Evolutionary conservation across 2,113 vertebrate species (phyloP), one percentile per base, ranked within the genome.

Genomic region (Hepsetus odoe): DNA sequence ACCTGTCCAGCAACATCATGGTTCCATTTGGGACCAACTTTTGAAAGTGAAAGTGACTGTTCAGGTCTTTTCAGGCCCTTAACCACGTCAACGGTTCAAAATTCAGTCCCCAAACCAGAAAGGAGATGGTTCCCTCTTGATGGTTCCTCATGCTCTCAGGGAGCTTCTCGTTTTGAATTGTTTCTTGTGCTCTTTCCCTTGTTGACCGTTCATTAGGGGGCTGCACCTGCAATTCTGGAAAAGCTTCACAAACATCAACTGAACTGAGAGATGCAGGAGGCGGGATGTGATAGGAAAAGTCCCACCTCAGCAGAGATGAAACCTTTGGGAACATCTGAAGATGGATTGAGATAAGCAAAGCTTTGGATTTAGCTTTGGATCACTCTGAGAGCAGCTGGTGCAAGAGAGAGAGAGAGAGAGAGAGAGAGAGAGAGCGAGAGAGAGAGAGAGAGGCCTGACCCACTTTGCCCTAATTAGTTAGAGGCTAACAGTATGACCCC

Each of bases 401-500:
- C 9, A 53, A 70, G 53, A 44, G 12, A 44, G 42, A 4, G 20
- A 70, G 28, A n/a, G n/a, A n/a, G 32, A 13, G 65, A 70, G 53
- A 44, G 12, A 44, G 42, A 4, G 20, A 70, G 28, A n/a, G n/a
- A n/a, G n/a, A n/a, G n/a, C n/a, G n/a, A n/a, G 32, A 13, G 65
- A 70, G 53, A 44, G 12, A 44, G 42, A 4, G 20, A 70, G 28
- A n/a, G n/a, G 59, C 62, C 33, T 68, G 64, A 78, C 28, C 76
- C 69, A 80, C 74, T 77, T 80, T 49, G 77, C 70, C 24, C 40
- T 70, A 59, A 74, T 83, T 82, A 80, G 53, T 55, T 61, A 73
- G 58, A 86, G 85, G 79, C 77, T 69, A 68, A 59, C 71, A n/a
- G 42, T 22, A 49, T 69, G 66, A 16, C n/a, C 38, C 44, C 74